Base-by-base conservation (phyloP, 2,888 invertebrate species). In the Mesoligia furuncula region DNA sequence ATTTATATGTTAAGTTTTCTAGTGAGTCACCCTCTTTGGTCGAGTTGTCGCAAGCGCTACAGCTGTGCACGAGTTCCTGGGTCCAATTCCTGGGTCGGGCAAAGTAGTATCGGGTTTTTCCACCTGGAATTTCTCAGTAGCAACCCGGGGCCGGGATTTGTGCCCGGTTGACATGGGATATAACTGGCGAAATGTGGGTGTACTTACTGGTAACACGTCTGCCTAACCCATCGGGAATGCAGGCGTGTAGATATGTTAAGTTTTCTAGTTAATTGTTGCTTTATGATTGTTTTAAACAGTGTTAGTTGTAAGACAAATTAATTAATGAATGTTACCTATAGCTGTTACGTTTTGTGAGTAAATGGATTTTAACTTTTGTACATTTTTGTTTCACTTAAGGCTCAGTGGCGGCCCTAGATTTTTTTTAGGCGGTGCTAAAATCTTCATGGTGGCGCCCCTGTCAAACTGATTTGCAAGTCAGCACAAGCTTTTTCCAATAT, bases 301-400 rank as follows among this genome's bases (percentile, higher is more conserved):
- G 39, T 39, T 75, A 48, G 24, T 57, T 42, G 8, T 65, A 84
- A 69, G 61, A 69, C 36, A 77, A 66, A 65, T 65, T 24, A 36
- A 64, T 42, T 51, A 57, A 51, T 39, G 61, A 74, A 75, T 76
- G 86, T 87, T 87, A 87, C 88, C 73, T 73, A 69, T 36, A 76
- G 36, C 36, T 82, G 88, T 87, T 87, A 87, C 3, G 76, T 84
- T 81, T 85, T 78, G 59, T 65, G 74, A 73, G 74, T 85, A 86
- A 73, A 86, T 31, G 59, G 31, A 82, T 78, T 86, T 86, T 87
- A 86, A 80, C 45, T 82, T 82, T 85, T 83, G 15, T 80, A 86
- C 1, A 54, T 31, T 13, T 13, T 83, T 1, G 69, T 85, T 77
- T 42, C 11, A 42, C 11, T 42, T 39, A 39, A 9, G 31, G 31